A percentile compares a stretch with the other conserved stretches of the same genome.
Conservation (phyloP, 2,888 invertebrate species). For the Ochropacha duplaris region DNA sequence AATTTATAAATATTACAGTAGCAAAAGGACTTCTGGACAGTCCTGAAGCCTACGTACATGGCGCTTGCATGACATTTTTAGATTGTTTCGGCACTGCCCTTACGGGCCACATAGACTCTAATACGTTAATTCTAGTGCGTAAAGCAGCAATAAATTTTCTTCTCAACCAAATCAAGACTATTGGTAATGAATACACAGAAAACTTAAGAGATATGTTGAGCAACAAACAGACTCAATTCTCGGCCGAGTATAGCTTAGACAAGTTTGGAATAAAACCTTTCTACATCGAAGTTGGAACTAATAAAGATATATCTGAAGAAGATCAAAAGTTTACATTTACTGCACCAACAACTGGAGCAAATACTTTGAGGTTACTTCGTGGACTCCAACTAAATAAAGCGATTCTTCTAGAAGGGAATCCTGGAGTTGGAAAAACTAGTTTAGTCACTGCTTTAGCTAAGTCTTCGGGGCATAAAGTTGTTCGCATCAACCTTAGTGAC, state of each 20-base stretch:
- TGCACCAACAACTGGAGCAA: slow-evolving; percentile 90
- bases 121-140: slow-evolving; percentile 69
- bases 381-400: slow-evolving; percentile 96
- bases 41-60: slow-evolving; percentile 91
- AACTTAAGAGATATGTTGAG: slow-evolving; percentile 51
- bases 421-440: slow-evolving; percentile 99
- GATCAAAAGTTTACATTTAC: slow-evolving; percentile 86
- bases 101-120: slow-evolving; percentile 86
- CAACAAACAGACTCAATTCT: slow-evolving; percentile 56
- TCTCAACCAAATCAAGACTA: slow-evolving; percentile 73
- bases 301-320: slow-evolving; percentile 33
- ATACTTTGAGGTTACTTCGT: slow-evolving; percentile 92
- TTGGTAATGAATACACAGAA: slow-evolving; percentile 62
- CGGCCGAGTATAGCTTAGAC: slow-evolving; percentile 54
- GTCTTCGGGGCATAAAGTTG: slow-evolving; percentile 91
- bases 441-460: slow-evolving; percentile 95
- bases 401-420: slow-evolving; percentile 97
- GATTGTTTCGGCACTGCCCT: slow-evolving; percentile 95
- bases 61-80: slow-evolving; percentile 94
- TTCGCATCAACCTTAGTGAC: slow-evolving; percentile 98
- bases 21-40: slow-evolving; percentile 68
- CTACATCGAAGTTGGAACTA: slow-evolving; percentile 84
- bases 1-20: slow-evolving; percentile 90
- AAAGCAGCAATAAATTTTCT: slow-evolving; percentile 82
- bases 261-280: slow-evolving; percentile 91